phyloP scores from a whole-genome alignment of 2,797 vertebrate species.

The Crenuchus spilurus region DNA sequence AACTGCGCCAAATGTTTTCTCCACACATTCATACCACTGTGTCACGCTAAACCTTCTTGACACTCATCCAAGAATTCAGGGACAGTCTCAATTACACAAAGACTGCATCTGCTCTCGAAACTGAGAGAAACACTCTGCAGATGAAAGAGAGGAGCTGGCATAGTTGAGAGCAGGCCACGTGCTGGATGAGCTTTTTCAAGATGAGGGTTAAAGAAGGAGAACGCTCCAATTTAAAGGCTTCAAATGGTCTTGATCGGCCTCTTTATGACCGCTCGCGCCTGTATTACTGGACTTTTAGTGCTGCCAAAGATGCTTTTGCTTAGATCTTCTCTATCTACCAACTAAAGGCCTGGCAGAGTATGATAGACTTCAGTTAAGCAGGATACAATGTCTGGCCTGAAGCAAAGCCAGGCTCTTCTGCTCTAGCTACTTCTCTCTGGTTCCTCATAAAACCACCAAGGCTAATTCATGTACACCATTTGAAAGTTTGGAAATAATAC shows the following conservation, averaged over 20 bases:
- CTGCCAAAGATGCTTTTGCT: not conserved
- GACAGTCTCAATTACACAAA: conserved; percentile 51
- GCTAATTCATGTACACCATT: too few relatives aligned
- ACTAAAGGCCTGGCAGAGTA: not conserved
- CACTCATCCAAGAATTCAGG: conserved; percentile 48
- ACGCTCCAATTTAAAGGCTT: conserved; percentile 31
- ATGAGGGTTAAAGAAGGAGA: conserved; percentile 44
- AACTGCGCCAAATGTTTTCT: conserved; percentile 41
- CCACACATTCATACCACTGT: conserved; percentile 39
- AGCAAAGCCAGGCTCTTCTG: not conserved
- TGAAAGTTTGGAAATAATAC: too few relatives aligned
- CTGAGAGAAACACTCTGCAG: conserved; percentile 40
- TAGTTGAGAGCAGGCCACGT: conserved; percentile 42
- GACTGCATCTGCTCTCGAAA: conserved; percentile 51
- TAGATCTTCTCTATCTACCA: not conserved
- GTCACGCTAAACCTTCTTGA: conserved; percentile 54
- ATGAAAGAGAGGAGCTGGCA: conserved; percentile 45
- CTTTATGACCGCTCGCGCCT: not conserved
- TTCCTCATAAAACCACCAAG: not conserved
- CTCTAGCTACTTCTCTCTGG: too few relatives aligned
- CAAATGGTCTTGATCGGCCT: conserved; percentile 18
- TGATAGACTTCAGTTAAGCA: not conserved
- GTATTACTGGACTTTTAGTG: not conserved
- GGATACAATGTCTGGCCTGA: not conserved
- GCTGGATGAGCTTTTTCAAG: conserved; percentile 31